Base-by-base conservation (phyloP, 2,797 vertebrate species). In the Etheostoma perlongum region DNA sequence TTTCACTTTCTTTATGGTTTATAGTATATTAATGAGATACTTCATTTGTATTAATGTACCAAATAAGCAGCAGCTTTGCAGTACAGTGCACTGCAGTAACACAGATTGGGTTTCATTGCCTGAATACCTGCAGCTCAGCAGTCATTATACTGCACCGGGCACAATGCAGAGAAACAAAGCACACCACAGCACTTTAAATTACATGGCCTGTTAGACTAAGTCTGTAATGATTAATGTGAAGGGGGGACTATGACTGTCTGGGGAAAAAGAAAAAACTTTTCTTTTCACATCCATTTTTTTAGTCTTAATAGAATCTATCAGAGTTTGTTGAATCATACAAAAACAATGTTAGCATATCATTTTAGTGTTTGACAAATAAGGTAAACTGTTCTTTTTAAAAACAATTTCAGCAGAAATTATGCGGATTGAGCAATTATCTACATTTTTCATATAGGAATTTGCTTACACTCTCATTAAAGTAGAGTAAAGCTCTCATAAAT, bases 61-160 rank as follows among this genome's bases (percentile, higher is more conserved):
- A 60, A 73, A 82, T 40, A 62, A 81, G 30, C 58, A 57, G 47
- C 16, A 62, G 74, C 74, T 81, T 66, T 73, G 72, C 72, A 60
- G 54, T 30, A 7, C 13, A 63, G 25, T 5, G 4, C 47, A 14
- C 48, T 49, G 4, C 63, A 15, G 68, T 62, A 46, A 59, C 54
- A 62, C 3, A 11, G 69, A 40, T 79, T 64, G 69, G 63, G 75
- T 88, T 88, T 86, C 57, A 54, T 49, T 36, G 44, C 67, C 72
- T 63, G 63, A 76, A 78, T 66, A 73, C n/a, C 61, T 77, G 72
- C 77, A 58, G 83, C 63, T 88, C 84, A 81, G 76, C 70, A 67
- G 67, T 82, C 71, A 68, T 87, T 74, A 73, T 11, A 61, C 47
- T 54, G 61, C 21, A 27, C 15, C 14, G 4, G 51, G 65, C 74